Evolutionary conservation across 2,113 vertebrate species (phyloP), one percentile per base, ranked within the genome.

Genomic region (Corythornis vintsioides): DNA sequence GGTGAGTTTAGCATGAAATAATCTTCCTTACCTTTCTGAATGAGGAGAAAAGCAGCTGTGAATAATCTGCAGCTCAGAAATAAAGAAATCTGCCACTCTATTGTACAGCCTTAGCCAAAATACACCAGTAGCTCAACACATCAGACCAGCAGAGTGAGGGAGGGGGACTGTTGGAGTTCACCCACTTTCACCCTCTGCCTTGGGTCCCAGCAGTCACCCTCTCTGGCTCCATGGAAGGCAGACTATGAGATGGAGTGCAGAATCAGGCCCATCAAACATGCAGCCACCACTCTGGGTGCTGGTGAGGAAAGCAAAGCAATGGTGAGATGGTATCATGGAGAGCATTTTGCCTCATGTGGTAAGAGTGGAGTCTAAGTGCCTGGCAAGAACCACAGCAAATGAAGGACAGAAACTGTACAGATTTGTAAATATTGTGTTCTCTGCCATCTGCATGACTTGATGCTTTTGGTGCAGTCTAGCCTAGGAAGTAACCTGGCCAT

Each of bases 381-480:
- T 85, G 67, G 45, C 40, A 79, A 65, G 77, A 92, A 85, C 67
- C 47, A 20, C 75, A 70, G 65, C 64, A 94, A 94, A 86, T 56
- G n/a, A 43, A 87, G 53, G 69, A 85, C 56, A 95, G 65, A 91
- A 92, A 83, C 42, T 95, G 94, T 97, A 92, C 45, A 95, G 86
- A 95, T 94, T 38, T 95, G 95, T 97, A 96, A 97, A 96, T 96
- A 96, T 3, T 83, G 47, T 84, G 64, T 86, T 88, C 75, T 86
- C 86, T 94, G 93, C 96, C 86, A 90, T 90, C 89, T 26, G 48
- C 92, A 93, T 93, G 93, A 89, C 25, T 91, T 94, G 64, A 83
- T 95, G 78, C 69, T 95, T 94, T 95, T 85, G 93, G 91, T 83
- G 52, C 59, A 72, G 80, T 85, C 63, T 89, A 95, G 88, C 83